Base-by-base conservation (phyloP, 2,113 vertebrate genomes). In the Prietella phreatophila region DNA sequence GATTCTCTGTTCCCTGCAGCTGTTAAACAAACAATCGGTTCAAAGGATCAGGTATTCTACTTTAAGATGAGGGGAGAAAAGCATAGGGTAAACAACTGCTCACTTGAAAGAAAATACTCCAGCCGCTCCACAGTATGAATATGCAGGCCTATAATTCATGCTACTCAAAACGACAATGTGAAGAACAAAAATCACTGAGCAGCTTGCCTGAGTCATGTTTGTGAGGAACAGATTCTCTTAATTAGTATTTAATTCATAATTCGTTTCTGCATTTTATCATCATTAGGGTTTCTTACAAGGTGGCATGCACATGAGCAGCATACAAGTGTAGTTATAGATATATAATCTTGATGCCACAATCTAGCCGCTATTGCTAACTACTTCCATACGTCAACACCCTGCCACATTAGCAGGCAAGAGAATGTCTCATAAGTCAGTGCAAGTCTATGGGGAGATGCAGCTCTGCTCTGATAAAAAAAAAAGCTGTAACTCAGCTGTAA, bases 21-120 rank as follows among this genome's bases (percentile, higher is more conserved):
- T 90, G 93, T 96, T 94, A 93, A 96, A 95, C 93, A 96, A 95
- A 95, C 93, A 93, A 93, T 93, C 91, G 93, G 93, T 96, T 95
- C 95, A 95, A 95, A 95, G 94, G 94, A 94, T 95, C 95, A 95
- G 94, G 93, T 96, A 95, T 92, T 95, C 93, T 91, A 88, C 93
- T 94, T 91, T 91, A 93, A 91, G 89, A 92, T 90, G 90, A 92
- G 91, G 8, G 58, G 73, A 47, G 36, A 58, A 91, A 91, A 92
- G 91, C 88, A 88, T 90, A 93, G 92, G 93, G 95, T 96, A 95
- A 96, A 95, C 93, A 95, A 95, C 92, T 94, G 92, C 93, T 94
- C 94, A 93, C 94, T 93, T 95, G 90, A 92, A 93, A 93, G 89
- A 92, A 93, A 92, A 80, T 17, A 93, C 93, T 93, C 88, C 88